phyloP scores from a whole-genome alignment of 2,113 vertebrate genomes.

The Elaphurus davidianus region DNA sequence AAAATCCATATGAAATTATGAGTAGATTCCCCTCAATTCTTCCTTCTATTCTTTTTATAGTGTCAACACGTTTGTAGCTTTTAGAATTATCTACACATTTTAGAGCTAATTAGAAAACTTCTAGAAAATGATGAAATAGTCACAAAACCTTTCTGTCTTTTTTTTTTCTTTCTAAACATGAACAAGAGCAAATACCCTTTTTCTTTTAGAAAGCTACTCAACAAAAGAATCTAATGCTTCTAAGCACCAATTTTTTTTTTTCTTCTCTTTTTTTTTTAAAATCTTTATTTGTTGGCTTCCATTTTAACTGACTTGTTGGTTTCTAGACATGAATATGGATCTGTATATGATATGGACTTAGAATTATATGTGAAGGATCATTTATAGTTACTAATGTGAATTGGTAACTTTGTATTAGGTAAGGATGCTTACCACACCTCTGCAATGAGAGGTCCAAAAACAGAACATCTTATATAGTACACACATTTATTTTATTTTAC shows the following conservation, averaged over 20 bases:
- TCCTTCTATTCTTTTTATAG: background rate
- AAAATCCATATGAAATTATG: background rate
- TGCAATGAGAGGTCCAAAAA: background rate
- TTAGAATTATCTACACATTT: background rate
- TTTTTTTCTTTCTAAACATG: background rate
- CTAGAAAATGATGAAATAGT: background rate
- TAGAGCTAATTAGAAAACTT: slow-evolving; percentile 11
- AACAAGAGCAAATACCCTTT: background rate
- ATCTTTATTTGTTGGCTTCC: background rate
- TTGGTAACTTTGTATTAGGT: background rate
- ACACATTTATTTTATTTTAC: background rate
- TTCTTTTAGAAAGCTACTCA: background rate
- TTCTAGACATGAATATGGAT: background rate
- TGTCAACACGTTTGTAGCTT: background rate
- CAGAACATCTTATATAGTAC: background rate
- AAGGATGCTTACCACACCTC: background rate
- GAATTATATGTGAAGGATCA: background rate
- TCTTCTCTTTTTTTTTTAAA: background rate
- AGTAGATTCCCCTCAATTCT: background rate
- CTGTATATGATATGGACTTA: slow-evolving; percentile 23
- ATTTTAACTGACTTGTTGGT: slow-evolving; percentile 20
- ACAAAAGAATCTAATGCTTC: background rate
- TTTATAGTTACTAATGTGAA: slow-evolving; percentile 52
- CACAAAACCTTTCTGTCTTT: background rate
- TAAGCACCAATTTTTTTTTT: background rate